phyloP scores from a whole-genome alignment of 1,140 invertebrate species.

The Helicoverpa armigera region DNA sequence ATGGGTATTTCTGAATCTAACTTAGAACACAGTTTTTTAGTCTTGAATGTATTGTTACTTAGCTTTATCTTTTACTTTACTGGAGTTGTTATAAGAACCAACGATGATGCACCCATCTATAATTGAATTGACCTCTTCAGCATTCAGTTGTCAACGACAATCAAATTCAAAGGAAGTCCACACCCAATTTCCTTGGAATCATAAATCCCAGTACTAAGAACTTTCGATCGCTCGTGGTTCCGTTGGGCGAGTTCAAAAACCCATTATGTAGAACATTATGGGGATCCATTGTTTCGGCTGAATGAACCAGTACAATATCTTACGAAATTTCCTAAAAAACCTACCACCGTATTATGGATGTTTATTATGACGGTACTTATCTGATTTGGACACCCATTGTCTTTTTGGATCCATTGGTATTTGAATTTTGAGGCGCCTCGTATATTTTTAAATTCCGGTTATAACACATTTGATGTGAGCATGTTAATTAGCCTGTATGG shows the following conservation, averaged over 20 bases:
- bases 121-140: constrained; percentile 9
- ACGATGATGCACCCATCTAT: background rate
- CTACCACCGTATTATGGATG: constrained; percentile 79
- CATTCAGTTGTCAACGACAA: constrained; percentile 49
- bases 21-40: no score
- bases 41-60: background rate
- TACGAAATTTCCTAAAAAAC: constrained; percentile 83
- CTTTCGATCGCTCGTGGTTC: constrained; percentile 79
- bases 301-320: constrained; percentile 82
- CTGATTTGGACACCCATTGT: constrained; percentile 78
- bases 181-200: constrained; percentile 72
- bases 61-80: background rate
- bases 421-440: constrained; percentile 47
- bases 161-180: constrained; percentile 64
- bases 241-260: constrained; percentile 80
- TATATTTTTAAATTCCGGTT: constrained; percentile 37
- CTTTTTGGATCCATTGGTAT: constrained; percentile 69
- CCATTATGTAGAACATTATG: constrained; percentile 83
- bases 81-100: background rate
- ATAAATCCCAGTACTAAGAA: constrained; percentile 70
- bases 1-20: no score
- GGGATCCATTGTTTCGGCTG: constrained; percentile 81
- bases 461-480: constrained; percentile 38
- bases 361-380: constrained; percentile 81
- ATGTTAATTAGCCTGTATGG: constrained; percentile 40